phyloP scores from a whole-genome alignment of 2,797 vertebrate species.

The Alcedo quadribrachys region DNA sequence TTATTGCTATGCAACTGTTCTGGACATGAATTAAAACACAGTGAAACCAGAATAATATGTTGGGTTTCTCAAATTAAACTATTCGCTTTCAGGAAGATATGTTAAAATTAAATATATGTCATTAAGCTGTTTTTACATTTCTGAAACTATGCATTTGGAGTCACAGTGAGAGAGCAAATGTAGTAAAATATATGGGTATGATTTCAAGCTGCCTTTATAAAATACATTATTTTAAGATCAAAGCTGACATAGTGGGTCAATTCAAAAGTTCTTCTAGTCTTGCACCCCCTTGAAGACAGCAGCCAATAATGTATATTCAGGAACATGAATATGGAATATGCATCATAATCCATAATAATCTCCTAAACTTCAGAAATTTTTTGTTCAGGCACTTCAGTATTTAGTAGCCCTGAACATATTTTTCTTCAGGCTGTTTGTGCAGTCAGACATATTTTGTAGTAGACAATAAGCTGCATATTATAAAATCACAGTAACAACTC shows the following conservation, averaged over 20 bases:
- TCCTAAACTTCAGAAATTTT: background rate
- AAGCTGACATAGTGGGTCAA: background rate
- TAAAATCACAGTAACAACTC: background rate
- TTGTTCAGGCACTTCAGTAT: background rate
- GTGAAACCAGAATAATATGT: background rate
- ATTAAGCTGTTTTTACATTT: background rate
- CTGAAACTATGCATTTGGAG: background rate
- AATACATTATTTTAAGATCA: background rate
- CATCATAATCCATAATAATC: background rate
- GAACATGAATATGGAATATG: background rate
- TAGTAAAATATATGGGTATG: background rate
- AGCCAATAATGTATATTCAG: background rate
- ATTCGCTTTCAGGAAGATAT: background rate
- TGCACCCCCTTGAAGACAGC: background rate
- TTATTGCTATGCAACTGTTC: background rate
- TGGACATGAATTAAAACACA: background rate
- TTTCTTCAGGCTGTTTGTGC: background rate
- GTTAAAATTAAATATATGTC: background rate
- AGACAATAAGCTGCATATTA: background rate
- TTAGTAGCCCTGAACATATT: background rate
- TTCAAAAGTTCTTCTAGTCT: background rate
- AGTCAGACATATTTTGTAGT: background rate
- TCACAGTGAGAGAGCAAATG: background rate
- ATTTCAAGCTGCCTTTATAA: background rate
- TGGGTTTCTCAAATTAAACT: background rate